Percentiles rank a stretch among this genome's conserved stretches.
Conservation (phyloP, 2,113 vertebrate genomes). For the Oryctolagus cuniculus region DNA sequence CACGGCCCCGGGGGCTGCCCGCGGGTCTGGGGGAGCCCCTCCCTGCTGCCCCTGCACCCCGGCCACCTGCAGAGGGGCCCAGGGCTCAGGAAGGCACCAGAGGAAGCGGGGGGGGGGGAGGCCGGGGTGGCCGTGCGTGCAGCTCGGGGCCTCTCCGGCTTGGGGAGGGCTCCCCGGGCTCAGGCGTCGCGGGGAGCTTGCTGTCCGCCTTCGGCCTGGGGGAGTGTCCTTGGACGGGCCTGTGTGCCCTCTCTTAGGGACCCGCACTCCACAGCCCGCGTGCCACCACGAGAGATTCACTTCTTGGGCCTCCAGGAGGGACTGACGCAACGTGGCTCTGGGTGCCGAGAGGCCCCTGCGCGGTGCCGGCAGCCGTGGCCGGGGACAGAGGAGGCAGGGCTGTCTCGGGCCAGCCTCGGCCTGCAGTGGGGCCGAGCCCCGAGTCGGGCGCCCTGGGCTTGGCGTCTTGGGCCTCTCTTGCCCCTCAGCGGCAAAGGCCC, state of each 20-base stretch:
- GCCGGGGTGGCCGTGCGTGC: no score
- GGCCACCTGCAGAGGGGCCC: background rate
- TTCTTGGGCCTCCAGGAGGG: background rate
- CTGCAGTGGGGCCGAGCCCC: background rate
- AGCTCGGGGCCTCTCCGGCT: constrained; percentile 1
- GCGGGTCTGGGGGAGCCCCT: background rate
- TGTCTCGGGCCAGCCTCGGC: background rate
- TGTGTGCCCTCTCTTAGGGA: background rate
- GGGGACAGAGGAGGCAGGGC: background rate
- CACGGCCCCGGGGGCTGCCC: no score
- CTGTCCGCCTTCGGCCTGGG: no score
- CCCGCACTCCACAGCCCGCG: background rate
- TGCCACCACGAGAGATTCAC: constrained; percentile 41
- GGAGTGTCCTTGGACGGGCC: no score
- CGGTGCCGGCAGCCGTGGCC: background rate
- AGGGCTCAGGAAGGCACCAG: background rate
- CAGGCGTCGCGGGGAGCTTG: no score
- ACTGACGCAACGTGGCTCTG: no score
- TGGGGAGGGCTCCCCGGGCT: background rate
- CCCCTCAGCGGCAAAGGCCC: accelerated
- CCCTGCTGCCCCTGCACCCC: background rate
- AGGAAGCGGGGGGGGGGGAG: no score
- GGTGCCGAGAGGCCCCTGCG: no score
- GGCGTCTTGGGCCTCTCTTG: background rate
- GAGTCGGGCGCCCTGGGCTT: background rate